Conservation (phyloP, 2,113 vertebrate species). For the Stigmatopora argus region DNA sequence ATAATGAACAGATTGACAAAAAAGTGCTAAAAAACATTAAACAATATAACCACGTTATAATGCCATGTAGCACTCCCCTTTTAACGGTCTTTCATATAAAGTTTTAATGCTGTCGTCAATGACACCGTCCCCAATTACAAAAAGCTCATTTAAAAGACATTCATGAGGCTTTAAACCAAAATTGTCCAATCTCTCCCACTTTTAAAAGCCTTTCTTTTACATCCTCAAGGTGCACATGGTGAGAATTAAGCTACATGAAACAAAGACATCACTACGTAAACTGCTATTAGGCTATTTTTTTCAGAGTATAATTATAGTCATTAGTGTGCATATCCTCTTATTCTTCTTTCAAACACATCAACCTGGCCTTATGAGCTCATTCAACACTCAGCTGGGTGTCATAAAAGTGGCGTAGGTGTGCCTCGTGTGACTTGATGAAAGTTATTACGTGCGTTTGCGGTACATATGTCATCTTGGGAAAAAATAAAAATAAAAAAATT, state of each 20-base stretch:
- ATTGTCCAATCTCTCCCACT: neutral
- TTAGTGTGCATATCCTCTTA: constrained; percentile 27
- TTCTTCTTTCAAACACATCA: constrained; percentile 26
- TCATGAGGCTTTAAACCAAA: constrained; percentile 19
- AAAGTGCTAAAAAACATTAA: neutral
- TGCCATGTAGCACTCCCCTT: neutral
- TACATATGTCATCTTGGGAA: neutral
- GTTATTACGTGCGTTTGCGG: neutral
- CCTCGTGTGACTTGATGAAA: neutral
- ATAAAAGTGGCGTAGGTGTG: neutral
- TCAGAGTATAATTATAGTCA: constrained; percentile 45
- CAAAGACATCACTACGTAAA: constrained; percentile 40
- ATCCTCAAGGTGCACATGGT: constrained; percentile 25
- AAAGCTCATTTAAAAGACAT: constrained; percentile 9
- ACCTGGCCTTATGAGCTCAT: constrained; percentile 23
- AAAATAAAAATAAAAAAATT: neutral
- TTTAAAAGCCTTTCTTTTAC: constrained; percentile 16
- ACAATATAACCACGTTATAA: neutral
- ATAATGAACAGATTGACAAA: neutral
- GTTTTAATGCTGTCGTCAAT: neutral
- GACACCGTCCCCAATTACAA: constrained; percentile 10
- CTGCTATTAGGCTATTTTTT: constrained; percentile 27
- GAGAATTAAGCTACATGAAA: constrained; percentile 28
- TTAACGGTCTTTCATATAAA: too few relatives aligned
- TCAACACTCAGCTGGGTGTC: constrained; percentile 6